Percentiles rank a stretch among this genome's conserved stretches.
These are phyloP conservation scores for Talpa occidentalis DNA, from an alignment of 2,113 vertebrate species.

Conservation along the genomic window DNA sequence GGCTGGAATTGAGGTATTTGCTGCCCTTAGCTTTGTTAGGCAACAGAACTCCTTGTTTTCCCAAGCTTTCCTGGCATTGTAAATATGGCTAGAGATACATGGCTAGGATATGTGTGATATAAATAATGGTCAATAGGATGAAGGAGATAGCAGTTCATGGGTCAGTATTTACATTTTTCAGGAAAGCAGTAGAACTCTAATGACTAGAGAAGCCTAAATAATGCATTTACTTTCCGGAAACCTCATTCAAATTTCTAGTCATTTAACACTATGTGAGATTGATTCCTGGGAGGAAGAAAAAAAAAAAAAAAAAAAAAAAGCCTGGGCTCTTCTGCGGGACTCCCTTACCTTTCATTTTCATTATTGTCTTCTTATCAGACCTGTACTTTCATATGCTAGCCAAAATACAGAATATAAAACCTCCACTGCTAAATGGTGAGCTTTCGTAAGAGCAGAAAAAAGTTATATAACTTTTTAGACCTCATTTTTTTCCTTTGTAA, in stretches of 20 bases:
- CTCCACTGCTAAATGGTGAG: slow-evolving; percentile 3
- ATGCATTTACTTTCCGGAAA: slow-evolving; percentile 33
- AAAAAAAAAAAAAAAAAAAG: not conserved
- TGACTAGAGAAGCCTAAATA: not conserved
- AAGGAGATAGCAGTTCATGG: not conserved
- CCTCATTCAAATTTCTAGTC: slow-evolving; percentile 23
- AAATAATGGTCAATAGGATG: not conserved
- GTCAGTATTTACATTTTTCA: slow-evolving; percentile 16
- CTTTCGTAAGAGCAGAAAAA: slow-evolving; percentile 41
- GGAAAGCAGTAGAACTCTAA: not conserved
- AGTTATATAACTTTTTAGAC: slow-evolving; percentile 33
- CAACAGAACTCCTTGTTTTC: slow-evolving; percentile 34
- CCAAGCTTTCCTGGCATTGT: slow-evolving; percentile 4
- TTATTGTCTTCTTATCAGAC: slow-evolving; percentile 46
- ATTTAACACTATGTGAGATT: slow-evolving; percentile 27
- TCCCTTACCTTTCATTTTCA: slow-evolving; percentile 19
- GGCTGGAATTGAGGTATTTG: slow-evolving; percentile 20
- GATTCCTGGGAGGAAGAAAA: not conserved
- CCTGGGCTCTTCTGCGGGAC: not conserved
- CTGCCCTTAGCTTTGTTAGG: slow-evolving; percentile 13
- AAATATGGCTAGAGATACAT: not conserved
- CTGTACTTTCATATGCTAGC: slow-evolving; percentile 19
- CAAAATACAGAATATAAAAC: slow-evolving; percentile 24
- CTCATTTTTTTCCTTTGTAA: not conserved
- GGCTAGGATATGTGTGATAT: not conserved